Base-by-base conservation (phyloP, 2,797 vertebrate genomes). In the Enteromius paludinosus region DNA sequence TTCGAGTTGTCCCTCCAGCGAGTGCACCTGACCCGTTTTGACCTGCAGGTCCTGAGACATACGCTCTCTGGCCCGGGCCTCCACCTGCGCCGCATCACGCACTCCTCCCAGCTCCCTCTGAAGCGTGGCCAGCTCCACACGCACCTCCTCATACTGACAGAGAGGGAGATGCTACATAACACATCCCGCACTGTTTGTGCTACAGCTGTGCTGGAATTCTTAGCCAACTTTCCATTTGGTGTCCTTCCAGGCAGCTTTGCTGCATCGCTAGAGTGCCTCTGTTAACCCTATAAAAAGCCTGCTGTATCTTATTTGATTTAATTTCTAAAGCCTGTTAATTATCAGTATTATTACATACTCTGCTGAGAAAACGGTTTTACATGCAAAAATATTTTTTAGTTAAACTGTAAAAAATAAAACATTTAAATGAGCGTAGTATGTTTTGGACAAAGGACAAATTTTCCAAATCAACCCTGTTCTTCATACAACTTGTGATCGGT, bases 1-100 rank as follows among this genome's bases (percentile, higher is more conserved):
- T 41, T 93, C 93, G 3, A 95, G 90, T 88, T 95, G 95, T 47
- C 95, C 94, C 86, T 94, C 94, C n/a, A 96, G 89, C 20, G 92
- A 90, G 87, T 93, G 94, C 33, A 94, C 90, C 82, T 94, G 95
- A 38, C 92, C 92, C 43, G 92, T 93, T 78, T 93, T 96, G 64
- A 90, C 91, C 87, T 96, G 95, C 74, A 96, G 89, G 10, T 96
- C 96, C 84, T 92, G 94, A 25, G 86, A 77, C 49, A 96, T 87
- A 1, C 93, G 93, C 47, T 94, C 92, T 56, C 82, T 90, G 43
- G 66, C 78, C 3, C 81, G 88, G 17, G 83, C 85, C 1, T 85
- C 89, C 1, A 62, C 85, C 35, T 92, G 90, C 6, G 87, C 86
- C 33, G 92, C 91, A 28, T 94, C 92, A 3, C 74, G 90, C 68